A percentile compares a stretch with the other conserved stretches of the same genome.
These are phyloP conservation scores for Oncopodura yosiiana DNA, from an alignment of 1,140 invertebrate genomes.

Conservation along the genomic window DNA sequence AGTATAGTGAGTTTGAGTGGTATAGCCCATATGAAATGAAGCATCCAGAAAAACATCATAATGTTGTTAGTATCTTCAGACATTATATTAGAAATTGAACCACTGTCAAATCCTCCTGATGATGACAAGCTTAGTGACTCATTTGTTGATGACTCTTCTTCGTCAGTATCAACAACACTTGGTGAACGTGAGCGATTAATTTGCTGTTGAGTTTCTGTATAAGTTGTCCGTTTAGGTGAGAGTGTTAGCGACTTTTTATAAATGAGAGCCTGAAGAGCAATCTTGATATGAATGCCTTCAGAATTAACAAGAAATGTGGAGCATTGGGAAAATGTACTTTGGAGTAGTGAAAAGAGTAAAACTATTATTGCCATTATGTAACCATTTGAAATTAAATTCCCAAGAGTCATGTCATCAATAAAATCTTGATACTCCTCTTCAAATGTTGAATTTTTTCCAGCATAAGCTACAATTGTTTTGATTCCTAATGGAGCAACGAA, in stretches of 20 bases:
- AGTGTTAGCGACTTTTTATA: constrained; percentile 47
- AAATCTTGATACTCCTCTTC: not conserved
- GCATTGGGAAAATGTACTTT: constrained; percentile 71
- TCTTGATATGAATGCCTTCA: constrained; percentile 67
- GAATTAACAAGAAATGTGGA: constrained; percentile 71
- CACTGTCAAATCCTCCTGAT: constrained; percentile 47
- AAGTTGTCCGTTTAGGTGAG: constrained; percentile 21
- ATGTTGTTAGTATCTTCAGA: constrained; percentile 70
- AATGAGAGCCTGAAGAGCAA: constrained; percentile 56
- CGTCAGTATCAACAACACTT: not conserved
- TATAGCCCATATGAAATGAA: constrained; percentile 75
- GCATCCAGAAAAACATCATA: constrained; percentile 72
- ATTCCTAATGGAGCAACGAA: constrained; percentile 60
- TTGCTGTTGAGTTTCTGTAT: not conserved
- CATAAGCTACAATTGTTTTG: constrained; percentile 30
- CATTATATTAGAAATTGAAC: constrained; percentile 67
- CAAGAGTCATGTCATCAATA: constrained; percentile 41
- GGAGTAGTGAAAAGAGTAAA: constrained; percentile 59
- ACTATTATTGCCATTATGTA: constrained; percentile 64
- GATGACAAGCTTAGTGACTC: constrained; percentile 23
- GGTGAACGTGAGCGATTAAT: not conserved
- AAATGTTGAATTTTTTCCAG: constrained; percentile 11
- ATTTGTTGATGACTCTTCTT: constrained; percentile 5
- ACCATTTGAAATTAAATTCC: constrained; percentile 61
- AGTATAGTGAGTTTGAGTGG: constrained; percentile 67